phyloP scores from a whole-genome alignment of 2,113 vertebrate species.

The Daubentonia madagascariensis region DNA sequence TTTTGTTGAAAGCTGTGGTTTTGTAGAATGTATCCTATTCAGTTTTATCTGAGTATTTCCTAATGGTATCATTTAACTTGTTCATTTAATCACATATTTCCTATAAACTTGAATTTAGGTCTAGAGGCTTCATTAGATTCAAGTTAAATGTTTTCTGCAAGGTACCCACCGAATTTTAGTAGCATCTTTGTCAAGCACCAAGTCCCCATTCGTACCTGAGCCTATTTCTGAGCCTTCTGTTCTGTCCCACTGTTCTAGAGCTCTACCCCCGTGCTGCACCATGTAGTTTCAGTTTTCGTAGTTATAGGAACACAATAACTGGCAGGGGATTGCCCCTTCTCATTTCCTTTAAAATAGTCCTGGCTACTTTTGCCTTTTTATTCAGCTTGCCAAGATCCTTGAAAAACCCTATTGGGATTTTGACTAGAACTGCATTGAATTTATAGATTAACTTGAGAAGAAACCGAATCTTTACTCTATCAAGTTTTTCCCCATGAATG shows the following conservation, averaged over 20 bases:
- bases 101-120: background rate
- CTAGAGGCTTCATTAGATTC: background rate
- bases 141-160: background rate
- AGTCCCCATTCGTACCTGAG: background rate
- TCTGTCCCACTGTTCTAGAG: background rate
- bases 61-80: background rate
- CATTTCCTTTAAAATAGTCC: background rate
- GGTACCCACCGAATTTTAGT: background rate
- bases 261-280: background rate
- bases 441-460: background rate
- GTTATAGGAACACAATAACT: background rate
- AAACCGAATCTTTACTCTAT: background rate
- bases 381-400: background rate
- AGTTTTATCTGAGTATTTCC: background rate
- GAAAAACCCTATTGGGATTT: background rate
- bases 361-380: background rate
- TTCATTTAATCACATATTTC: background rate
- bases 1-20: background rate
- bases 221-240: background rate
- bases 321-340: background rate
- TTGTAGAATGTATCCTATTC: background rate
- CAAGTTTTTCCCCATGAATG: background rate
- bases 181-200: background rate
- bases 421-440: background rate
- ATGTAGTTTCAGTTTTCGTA: background rate